Evolutionary conservation across 2,113 vertebrate genomes (phyloP), one percentile per base, ranked within the genome.

Genomic region (Sinocyclocheilus grahami): DNA sequence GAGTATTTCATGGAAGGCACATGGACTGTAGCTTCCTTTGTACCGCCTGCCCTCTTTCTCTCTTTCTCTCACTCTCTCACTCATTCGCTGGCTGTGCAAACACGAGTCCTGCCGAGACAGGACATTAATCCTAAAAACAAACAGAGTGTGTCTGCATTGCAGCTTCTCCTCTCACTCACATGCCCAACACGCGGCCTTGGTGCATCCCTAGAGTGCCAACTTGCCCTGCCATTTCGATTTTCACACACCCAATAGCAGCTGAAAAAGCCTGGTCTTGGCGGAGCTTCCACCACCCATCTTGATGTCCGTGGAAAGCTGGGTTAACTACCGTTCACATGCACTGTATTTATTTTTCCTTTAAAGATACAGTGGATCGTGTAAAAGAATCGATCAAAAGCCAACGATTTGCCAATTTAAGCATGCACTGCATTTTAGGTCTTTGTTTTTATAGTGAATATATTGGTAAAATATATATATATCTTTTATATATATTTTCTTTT

Each of bases 81-180:
- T 83, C 53, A 53, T 76, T 63, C 75, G 30, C 51, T 53, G 81
- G 69, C 48, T 81, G 72, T 77, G 75, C 46, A 86, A 79, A 85
- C 65, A 63, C 24, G 39, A 78, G 53, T 20, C 82, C 86, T 83
- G 77, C 42, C 48, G 86, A 86, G 84, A 86, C 77, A 60, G 67
- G 24, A 84, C 86, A 85, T 86, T 89, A 86, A 90, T 90, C 81
- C 84, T 53, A 9, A 60, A 89, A 67, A 80, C 89, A 90, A 87
- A 90, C 78, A 85, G 37, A 55, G 46, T 53, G 53, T 87, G 51
- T 67, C 51, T 72, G 51, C 76, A 82, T 51, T 82, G 80, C 37
- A 71, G 18, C 63, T 76, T 72, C 60, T 39, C 20, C n/a, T 72
- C n/a, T 71, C 51, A 33, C 71, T 78, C 16, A n/a, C 48, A 33